These are phyloP conservation scores for Vidua chalybeata DNA, from an alignment of 2,113 vertebrate genomes.

Conservation along the genomic window DNA sequence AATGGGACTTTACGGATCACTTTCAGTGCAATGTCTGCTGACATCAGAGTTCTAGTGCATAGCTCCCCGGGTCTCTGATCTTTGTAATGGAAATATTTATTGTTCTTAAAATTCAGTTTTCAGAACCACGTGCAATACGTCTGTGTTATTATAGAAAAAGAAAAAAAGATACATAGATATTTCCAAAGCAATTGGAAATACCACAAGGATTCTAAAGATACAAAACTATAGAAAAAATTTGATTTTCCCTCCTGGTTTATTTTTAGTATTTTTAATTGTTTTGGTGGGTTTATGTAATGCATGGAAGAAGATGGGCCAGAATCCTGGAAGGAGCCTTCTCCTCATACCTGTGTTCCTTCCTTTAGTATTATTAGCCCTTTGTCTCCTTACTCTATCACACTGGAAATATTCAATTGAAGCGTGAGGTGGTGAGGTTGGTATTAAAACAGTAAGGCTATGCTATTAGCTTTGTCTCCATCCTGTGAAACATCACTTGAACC, in stretches of 20 bases:
- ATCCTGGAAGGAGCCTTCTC: not conserved
- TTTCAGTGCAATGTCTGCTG: not conserved
- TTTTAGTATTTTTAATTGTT: not conserved
- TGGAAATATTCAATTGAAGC: not conserved
- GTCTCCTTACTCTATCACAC: not conserved
- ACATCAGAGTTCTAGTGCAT: not conserved
- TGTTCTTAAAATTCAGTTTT: not conserved
- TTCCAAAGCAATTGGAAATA: not conserved
- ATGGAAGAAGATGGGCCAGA: not conserved
- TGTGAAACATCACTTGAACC: not conserved
- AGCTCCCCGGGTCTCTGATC: not conserved
- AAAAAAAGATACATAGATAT: not conserved
- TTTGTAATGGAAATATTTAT: not conserved
- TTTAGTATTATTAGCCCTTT: not conserved
- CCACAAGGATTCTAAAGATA: not conserved
- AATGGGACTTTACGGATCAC: not conserved
- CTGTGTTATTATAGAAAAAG: not conserved
- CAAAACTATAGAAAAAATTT: not conserved
- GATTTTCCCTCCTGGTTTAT: not conserved
- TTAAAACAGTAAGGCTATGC: not conserved
- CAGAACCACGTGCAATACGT: not conserved
- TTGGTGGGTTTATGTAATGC: not conserved
- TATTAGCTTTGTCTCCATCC: not conserved
- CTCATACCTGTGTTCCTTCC: not conserved
- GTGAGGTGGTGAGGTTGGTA: not conserved